Evolutionary conservation across 2,888 invertebrate genomes (phyloP), one percentile per base, ranked within the genome.

Genomic region (Agapostemon virescens): DNA sequence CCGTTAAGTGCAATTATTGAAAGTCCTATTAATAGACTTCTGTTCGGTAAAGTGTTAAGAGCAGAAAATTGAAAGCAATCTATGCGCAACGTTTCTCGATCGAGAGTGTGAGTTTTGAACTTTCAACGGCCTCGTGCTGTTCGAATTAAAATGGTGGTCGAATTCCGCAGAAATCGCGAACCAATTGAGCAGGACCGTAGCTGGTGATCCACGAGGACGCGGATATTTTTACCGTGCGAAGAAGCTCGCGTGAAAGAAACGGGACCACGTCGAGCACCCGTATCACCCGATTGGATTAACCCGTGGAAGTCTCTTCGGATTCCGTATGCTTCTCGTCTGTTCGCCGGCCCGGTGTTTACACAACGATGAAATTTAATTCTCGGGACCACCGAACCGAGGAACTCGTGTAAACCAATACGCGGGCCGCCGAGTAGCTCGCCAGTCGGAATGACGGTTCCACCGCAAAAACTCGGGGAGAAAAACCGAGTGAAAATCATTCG

Each of bases 321-420:
- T 78, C 86, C 86, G 86, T 85, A 86, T 86, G 86, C 87, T 85
- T 87, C 85, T 84, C 78, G 84, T 86, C 87, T 84, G 79, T 64
- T 67, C 52, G 68, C 63, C 77, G 20, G 66, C 52, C n/a, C 69
- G 71, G 76, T 90, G 89, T 90, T 90, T 90, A 86, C 81, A 85
- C 84, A 89, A 80, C 83, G 87, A 84, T 90, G 90, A 90, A 90
- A 90, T 89, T 90, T 86, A 88, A 90, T 89, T 90, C 90, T 74
- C 81, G 81, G 74, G 87, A 89, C 88, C 87, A 83, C 79, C 84
- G 84, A 86, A 85, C 85, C 70, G 79, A 82, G 83, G 71, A 81
- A 84, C 81, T 81, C 81, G 79, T 86, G 87, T 87, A 87, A 87
- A 84, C 87, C 83, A 86, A 87, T 87, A 88, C 88, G 49, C 40